Conservation (phyloP, 2,797 vertebrate species). For the Ctenopoma multispine region DNA sequence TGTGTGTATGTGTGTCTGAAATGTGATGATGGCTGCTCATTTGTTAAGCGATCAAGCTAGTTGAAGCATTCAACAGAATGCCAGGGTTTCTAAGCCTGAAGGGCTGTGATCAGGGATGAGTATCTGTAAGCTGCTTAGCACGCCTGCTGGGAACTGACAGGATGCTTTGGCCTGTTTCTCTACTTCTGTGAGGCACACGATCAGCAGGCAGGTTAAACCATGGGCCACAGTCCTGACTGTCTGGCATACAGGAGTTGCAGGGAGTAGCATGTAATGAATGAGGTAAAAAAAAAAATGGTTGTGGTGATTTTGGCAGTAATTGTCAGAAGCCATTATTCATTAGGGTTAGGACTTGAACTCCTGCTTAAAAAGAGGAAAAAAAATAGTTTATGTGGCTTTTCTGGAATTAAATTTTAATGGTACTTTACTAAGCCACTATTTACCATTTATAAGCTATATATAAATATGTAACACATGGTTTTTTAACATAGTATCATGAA, state of each 20-base stretch:
- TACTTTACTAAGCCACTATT: neutral
- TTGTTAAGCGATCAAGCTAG: constrained; percentile 81
- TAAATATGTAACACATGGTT: neutral
- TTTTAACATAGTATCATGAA: neutral
- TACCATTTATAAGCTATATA: neutral
- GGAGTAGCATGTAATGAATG: neutral
- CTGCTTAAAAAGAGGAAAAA: too few species aligned
- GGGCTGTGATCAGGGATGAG: constrained; percentile 80
- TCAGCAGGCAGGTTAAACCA: constrained; percentile 55
- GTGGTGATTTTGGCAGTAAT: neutral
- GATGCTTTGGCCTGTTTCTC: constrained; percentile 61
- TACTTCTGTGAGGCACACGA: constrained; percentile 52
- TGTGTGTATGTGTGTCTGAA: neutral
- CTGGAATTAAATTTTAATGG: neutral
- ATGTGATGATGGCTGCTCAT: constrained; percentile 61
- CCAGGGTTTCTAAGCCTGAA: constrained; percentile 70
- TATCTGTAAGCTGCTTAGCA: constrained; percentile 83
- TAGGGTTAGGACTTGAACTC: too few species aligned
- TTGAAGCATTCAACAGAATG: constrained; percentile 69
- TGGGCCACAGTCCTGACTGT: constrained; percentile 13
- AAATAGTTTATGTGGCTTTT: neutral
- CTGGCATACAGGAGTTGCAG: neutral
- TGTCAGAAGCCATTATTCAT: constrained; percentile 2
- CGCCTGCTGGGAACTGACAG: constrained; percentile 74
- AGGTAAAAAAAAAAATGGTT: neutral